Conservation (phyloP, 2,888 invertebrate species). For the Drosophila meridionalis region DNA sequence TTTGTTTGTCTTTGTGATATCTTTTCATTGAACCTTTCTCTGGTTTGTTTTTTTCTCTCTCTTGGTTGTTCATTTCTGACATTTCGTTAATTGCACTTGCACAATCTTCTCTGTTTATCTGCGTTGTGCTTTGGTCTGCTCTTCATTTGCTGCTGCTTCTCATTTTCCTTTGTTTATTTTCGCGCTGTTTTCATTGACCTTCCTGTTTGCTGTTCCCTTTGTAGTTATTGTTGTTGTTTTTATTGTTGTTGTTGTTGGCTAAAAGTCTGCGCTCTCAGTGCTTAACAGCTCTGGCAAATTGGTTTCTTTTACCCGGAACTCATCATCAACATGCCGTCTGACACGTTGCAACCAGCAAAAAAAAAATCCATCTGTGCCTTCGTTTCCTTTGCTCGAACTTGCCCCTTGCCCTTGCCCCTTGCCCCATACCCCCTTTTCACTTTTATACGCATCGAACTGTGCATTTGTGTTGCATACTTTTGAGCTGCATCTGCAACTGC, state of each 20-base stretch:
- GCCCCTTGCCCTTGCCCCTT: not conserved
- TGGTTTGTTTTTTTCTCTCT: not conserved
- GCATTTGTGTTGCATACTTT: conserved; percentile 60
- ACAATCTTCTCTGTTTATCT: conserved; percentile 24
- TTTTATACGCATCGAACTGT: conserved; percentile 56
- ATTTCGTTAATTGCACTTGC: conserved; percentile 54
- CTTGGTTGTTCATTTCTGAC: conserved; percentile 33
- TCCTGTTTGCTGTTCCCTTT: conserved; percentile 27
- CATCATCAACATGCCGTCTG: conserved; percentile 48
- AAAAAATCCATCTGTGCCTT: conserved; percentile 5
- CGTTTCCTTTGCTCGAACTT: conserved; percentile 6
- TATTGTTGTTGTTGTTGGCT: conserved; percentile 40
- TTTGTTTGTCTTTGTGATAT: conserved; percentile 8
- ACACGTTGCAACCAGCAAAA: conserved; percentile 13
- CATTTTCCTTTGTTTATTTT: conserved; percentile 15
- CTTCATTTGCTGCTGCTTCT: not conserved
- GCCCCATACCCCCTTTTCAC: not conserved
- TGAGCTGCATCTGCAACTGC: conserved; percentile 29
- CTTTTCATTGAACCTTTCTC: conserved; percentile 2
- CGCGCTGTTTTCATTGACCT: conserved; percentile 46
- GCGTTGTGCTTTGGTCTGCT: conserved; percentile 6
- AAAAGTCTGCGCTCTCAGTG: conserved; percentile 53
- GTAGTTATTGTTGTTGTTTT: conserved; percentile 24
- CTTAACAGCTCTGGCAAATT: conserved; percentile 72
- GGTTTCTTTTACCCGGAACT: conserved; percentile 70